Percentiles rank a stretch among this genome's conserved stretches.
phyloP scores from a whole-genome alignment of 2,797 vertebrate species.

The Schizopygopsis pylzovi region DNA sequence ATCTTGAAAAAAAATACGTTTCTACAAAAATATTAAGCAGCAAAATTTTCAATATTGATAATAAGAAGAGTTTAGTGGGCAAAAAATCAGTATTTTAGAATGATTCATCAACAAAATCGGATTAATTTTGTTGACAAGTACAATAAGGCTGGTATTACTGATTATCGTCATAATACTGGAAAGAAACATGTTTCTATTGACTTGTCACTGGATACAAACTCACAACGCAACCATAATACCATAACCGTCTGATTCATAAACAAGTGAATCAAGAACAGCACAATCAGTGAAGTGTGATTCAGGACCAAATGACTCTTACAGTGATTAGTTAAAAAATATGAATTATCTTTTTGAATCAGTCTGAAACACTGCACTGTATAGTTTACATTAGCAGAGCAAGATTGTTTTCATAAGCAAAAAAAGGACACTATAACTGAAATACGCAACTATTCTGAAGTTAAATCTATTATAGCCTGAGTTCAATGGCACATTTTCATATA shows the following conservation, averaged over 20 bases:
- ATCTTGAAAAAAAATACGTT: neutral
- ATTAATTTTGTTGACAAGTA: neutral
- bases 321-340: neutral
- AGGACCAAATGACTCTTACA: neutral
- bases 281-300: neutral
- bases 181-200: neutral
- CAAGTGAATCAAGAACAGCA: neutral
- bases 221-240: neutral
- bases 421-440: neutral
- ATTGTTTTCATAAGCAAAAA: neutral
- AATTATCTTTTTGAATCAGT: neutral
- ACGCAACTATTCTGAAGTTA: neutral
- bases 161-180: neutral
- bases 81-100: neutral
- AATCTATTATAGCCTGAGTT: neutral
- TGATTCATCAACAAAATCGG: neutral
- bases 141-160: neutral
- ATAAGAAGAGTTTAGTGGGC: neutral
- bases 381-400: neutral
- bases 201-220: neutral
- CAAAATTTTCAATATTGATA: neutral
- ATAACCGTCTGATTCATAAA: neutral
- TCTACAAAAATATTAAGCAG: neutral
- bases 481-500: neutral
- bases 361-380: conserved; percentile 5